phyloP scores from a whole-genome alignment of 2,113 vertebrate species.

The Zingel zingel region DNA sequence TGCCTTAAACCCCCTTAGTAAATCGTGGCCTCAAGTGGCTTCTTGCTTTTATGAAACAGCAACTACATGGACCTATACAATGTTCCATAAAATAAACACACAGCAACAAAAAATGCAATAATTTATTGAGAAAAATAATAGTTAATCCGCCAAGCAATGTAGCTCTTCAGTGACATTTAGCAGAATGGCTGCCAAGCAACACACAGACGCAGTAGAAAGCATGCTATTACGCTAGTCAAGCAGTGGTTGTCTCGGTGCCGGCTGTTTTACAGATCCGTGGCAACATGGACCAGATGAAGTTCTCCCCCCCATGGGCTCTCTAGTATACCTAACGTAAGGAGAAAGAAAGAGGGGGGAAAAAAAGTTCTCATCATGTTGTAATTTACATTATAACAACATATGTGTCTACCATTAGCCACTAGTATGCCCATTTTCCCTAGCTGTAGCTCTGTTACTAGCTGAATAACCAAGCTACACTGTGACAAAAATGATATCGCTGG shows the following conservation, averaged over 20 bases:
- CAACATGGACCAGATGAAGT: too few species aligned
- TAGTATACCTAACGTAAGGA: not conserved
- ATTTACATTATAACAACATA: not conserved
- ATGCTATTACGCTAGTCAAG: too few species aligned
- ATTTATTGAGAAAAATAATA: too few species aligned
- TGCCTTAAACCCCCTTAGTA: too few species aligned
- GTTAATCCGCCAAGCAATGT: not conserved
- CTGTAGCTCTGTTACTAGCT: not conserved
- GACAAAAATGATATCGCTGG: not conserved
- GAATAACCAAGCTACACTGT: not conserved
- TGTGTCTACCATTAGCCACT: not conserved
- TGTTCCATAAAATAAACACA: not conserved
- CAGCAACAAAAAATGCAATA: not conserved
- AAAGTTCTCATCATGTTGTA: too few species aligned
- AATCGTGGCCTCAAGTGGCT: too few species aligned
- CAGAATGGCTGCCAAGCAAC: not conserved
- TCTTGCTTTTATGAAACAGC: too few species aligned
- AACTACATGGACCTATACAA: too few species aligned
- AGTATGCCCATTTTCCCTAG: not conserved
- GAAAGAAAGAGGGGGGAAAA: not conserved
- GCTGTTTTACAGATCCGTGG: too few species aligned
- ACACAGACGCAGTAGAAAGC: not conserved
- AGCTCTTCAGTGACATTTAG: not conserved
- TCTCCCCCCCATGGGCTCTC: not conserved
- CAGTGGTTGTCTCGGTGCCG: too few species aligned